Percentiles rank a stretch among this genome's conserved stretches.
Conservation (phyloP, 1,140 invertebrate species). For the Drosophila oshimai region DNA sequence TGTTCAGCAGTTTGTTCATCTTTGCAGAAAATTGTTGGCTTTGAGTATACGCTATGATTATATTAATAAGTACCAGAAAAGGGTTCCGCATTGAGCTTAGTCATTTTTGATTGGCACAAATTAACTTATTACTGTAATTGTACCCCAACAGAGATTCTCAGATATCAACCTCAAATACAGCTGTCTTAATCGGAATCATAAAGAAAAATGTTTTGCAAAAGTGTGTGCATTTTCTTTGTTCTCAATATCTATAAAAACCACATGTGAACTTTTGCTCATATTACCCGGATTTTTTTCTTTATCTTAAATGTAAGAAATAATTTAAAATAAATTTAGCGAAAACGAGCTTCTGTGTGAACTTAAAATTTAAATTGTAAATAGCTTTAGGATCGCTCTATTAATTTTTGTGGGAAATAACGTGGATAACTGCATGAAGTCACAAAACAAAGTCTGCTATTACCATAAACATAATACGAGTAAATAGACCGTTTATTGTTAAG, state of each 20-base stretch:
- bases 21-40: not conserved
- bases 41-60: not conserved
- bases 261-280: not conserved
- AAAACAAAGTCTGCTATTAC: not conserved
- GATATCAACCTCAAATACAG: conserved; percentile 25
- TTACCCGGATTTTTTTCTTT: not conserved
- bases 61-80: not conserved
- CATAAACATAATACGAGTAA: too few species aligned
- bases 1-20: not conserved
- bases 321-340: not conserved
- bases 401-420: too few species aligned
- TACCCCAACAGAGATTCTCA: not conserved
- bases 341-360: too few species aligned
- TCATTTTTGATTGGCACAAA: conserved; percentile 12
- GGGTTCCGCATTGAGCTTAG: conserved; percentile 6
- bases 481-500: too few species aligned
- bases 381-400: too few species aligned
- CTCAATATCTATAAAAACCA: not conserved
- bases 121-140: conserved; percentile 22
- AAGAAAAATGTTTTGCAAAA: not conserved
- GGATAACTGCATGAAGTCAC: not conserved
- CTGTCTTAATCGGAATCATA: conserved; percentile 5
- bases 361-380: too few species aligned
- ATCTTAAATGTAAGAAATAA: not conserved
- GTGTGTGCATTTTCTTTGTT: conserved; percentile 16